Evolutionary conservation across 2,888 invertebrate genomes (phyloP), one percentile per base, ranked within the genome.

Genomic region (Oxycera nigricornis): DNA sequence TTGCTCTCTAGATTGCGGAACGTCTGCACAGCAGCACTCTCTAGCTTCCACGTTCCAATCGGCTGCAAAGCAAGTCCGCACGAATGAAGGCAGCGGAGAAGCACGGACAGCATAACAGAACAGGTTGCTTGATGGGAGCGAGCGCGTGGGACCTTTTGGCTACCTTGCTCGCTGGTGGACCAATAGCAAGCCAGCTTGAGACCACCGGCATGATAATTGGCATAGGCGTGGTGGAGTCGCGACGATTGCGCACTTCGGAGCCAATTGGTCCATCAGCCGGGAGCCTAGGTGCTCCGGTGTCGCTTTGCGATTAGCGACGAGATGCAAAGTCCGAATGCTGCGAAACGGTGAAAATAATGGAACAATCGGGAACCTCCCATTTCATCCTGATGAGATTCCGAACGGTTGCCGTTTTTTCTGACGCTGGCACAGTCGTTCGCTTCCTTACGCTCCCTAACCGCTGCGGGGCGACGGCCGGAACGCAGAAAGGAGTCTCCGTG

Each of bases 181-280:
- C 70, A 70, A 70, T 70, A 35, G 31, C 52, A 24, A 24, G 17
- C 55, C 52, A 26, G 17, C 17, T 26, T 24, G 55, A 52, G 1
- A 17, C 61, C 46, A 11, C 50, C 7, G 30, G 62, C 30, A 31
- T 46, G 73, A 22, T 73, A 73, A 73, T 73, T 73, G 62, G 61
- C 20, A 73, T 31, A 61, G 73, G 73, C 73, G 73, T 59, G 73
- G 62, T 62, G 62, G 73, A 73, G 50, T 35, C 61, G 2, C 4
- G 35, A 55, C 73, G 50, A 22, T 73, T 73, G 73, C 73, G 73
- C 73, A 50, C 26, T 73, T 50, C 30, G 62, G 62, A 46, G 62
- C 73, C 73, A 73, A 73, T 73, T 73, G 73, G 50, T 39, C 72
- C 59, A 72, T 59, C 65, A 41, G 39, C 41, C 41, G 65, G 41